Evolutionary conservation across 2,797 vertebrate genomes (phyloP), one percentile per base, ranked within the genome.

Genomic region (Pachyuromys duprasi): DNA sequence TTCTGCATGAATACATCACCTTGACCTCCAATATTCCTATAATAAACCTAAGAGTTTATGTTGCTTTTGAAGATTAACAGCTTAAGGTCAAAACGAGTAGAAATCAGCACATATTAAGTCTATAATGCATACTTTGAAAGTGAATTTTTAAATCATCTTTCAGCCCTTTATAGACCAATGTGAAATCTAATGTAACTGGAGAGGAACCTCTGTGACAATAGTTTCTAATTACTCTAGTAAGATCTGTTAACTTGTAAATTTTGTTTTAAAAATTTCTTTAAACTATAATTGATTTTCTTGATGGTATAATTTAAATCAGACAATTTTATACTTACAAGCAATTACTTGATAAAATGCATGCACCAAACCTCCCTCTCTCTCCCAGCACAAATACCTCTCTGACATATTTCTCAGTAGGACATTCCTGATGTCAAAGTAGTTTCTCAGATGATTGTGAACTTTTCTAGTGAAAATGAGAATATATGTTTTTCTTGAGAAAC

Each of bases 291-390:
- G 33, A 79, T 36, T 0, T 72, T 62, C 11, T 42, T 81, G 18
- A 63, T 8, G 82, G 42, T 49, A 18, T 53, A 92, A 49, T 86
- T 67, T 70, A 20, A 72, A 94, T 18, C 7, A 49, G 49, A 45
- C 45, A 72, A 80, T 74, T 89, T 75, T 42, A 53, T 55, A 92
- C 31, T 83, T 89, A 45, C 12, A 91, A 93, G 62, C 22, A 69
- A 83, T 90, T 95, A 88, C 24, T 49, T 65, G 11, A 45, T 36
- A 62, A 88, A 90, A 96, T 78, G 33, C 31, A 84, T 6, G 89
- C 55, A 67, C 53, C 5, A 84, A n/a, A 20, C 6, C 8, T 39
- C 72, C 31, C n/a, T 67, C 8, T 15, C 3, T 57, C 75, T 60
- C 7, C 63, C 9, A 70, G 65, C 28, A 92, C 12, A 91, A 79